Base-by-base conservation (phyloP, 2,113 vertebrate genomes). In the Antennarius striatus region DNA sequence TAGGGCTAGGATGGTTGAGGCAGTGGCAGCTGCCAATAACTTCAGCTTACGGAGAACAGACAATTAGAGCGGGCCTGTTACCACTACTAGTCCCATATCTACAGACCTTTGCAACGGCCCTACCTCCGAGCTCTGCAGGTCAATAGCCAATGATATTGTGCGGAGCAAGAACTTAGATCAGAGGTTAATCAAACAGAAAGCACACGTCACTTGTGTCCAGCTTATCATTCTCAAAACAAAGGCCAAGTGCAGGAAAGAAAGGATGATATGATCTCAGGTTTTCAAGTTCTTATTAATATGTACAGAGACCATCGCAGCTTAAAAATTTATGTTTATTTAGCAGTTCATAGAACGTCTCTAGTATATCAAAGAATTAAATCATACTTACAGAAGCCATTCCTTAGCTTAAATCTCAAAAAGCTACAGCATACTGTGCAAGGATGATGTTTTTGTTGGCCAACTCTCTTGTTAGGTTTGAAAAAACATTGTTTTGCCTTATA, bases 1-100 rank as follows among this genome's bases (percentile, higher is more conserved):
- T 39, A 70, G 75, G 85, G 91, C 93, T 88, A 89, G 90, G 93
- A 95, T 79, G 70, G 88, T 83, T 53, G 73, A 91, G 78, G 90
- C 85, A 89, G 91, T 92, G 96, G 93, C 95, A 95, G 94, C 93
- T 95, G 95, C 94, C 95, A 93, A 93, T 93, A 96, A 94, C 78
- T 74, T 89, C 86, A 90, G 87, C 91, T 91, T 93, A 91, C 88
- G 82, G 56, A 89, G 91, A 94, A 92, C 90, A 91, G 92, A 92
- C 94, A 94, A 94, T 94, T 91, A 95, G 93, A 87, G 89, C 88
- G 49, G 16, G 40, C 89, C 84, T 90, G 91, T 91, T 91, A 90
- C 87, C 61, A 68, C 85, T n/a, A 89, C 88, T 36, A 67, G 90
- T 90, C 92, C 92, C 93, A 92, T 83, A 56, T 79, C 90, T 89